Evolutionary conservation across 1,140 invertebrate genomes (phyloP).

Genomic region (Dinothrombium tinctorium): DNA sequence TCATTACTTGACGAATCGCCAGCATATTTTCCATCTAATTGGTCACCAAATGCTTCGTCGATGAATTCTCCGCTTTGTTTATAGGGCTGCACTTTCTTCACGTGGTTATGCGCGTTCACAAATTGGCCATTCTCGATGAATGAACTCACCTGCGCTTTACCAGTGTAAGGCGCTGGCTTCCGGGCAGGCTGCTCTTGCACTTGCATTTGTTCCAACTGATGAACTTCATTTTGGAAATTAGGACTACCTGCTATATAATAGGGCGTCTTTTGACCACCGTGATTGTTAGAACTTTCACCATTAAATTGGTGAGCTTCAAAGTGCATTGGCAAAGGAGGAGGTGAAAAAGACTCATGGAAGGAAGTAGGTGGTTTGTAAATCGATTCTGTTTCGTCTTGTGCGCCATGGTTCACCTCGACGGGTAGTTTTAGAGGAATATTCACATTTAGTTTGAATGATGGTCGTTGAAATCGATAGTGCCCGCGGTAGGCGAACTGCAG

Average conservation of each 20-base stretch:
- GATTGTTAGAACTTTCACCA: neutral
- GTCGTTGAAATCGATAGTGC: neutral
- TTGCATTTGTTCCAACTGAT: neutral
- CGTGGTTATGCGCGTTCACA: neutral
- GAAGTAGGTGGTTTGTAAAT: neutral
- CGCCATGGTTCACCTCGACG: neutral
- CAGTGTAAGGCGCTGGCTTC: slow-evolving; percentile 1
- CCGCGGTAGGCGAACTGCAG: neutral
- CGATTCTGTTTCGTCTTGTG: neutral
- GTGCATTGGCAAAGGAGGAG: neutral
- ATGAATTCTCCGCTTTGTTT: neutral
- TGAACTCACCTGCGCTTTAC: slow-evolving; percentile 5
- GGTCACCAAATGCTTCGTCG: neutral
- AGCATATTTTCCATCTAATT: neutral
- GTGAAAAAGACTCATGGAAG: neutral
- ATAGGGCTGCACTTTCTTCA: neutral
- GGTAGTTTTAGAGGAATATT: slow-evolving; percentile 1
- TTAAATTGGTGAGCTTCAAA: neutral
- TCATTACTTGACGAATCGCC: neutral
- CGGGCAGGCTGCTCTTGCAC: neutral
- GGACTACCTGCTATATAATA: neutral
- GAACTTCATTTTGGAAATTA: neutral
- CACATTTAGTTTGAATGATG: slow-evolving; percentile 1
- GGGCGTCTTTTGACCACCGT: neutral
- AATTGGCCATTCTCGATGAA: slow-evolving; percentile 7